A percentile compares a stretch with the other conserved stretches of the same genome.
Conservation (phyloP, 2,797 vertebrate species). For the Bufotes viridis region DNA sequence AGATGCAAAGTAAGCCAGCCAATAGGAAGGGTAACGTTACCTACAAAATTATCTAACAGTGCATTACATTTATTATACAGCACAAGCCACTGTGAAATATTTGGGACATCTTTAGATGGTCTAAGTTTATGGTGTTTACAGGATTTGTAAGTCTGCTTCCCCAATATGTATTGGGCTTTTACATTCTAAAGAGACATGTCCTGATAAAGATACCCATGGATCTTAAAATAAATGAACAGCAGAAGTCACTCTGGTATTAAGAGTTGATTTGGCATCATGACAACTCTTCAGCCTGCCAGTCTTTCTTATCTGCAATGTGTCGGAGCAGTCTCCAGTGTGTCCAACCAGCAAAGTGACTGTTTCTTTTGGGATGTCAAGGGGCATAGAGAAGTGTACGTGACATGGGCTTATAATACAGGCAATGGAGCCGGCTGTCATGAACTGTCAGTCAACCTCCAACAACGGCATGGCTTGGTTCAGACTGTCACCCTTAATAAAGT, state of each 20-base stretch:
- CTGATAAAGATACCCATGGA: slow-evolving; percentile 37
- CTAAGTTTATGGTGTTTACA: no score
- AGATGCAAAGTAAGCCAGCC: no score
- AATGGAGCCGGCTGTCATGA: slow-evolving; percentile 63
- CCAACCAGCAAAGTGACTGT: slow-evolving; percentile 65
- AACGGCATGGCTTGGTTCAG: slow-evolving; percentile 70
- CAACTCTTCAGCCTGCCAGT: slow-evolving; percentile 67
- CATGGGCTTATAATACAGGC: slow-evolving; percentile 67
- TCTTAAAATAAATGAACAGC: slow-evolving; percentile 41
- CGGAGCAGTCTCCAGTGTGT: slow-evolving; percentile 66
- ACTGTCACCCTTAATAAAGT: slow-evolving; percentile 66
- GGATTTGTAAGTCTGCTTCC: no score
- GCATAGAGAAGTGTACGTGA: slow-evolving; percentile 67
- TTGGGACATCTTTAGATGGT: no score
- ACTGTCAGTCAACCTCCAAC: slow-evolving; percentile 74
- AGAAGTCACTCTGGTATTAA: slow-evolving; percentile 30
- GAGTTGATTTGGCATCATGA: slow-evolving; percentile 58
- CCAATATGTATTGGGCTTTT: neutral
- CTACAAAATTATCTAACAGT: no score
- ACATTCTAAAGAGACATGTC: slow-evolving; percentile 1
- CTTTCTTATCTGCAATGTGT: slow-evolving; percentile 73
- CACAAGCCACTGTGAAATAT: no score
- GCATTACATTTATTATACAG: no score
- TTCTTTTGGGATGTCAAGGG: slow-evolving; percentile 67
- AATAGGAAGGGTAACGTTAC: no score